Evolutionary conservation across 2,888 invertebrate species (phyloP), one percentile per base, ranked within the genome.

Genomic region (Drosophila villosipedis): DNA sequence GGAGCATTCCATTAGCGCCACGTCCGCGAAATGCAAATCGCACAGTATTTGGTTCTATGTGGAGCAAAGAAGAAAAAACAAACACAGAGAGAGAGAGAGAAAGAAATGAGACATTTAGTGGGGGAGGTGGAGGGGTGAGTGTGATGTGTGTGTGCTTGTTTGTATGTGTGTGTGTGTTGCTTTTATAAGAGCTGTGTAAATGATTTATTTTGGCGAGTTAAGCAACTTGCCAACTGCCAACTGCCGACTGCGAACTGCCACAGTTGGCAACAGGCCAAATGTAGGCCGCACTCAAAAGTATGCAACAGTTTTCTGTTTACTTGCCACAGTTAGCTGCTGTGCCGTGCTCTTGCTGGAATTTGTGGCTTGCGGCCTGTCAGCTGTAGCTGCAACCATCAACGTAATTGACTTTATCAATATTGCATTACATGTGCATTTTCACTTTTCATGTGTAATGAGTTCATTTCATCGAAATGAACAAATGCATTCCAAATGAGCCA

Each of bases 21-120:
- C 98, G 96, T 98, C 98, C 92, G 98, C 98, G 94, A 98, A 98
- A 95, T 98, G 98, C 94, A 98, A 95, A 94, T 98, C 98, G 96
- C 98, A 98, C 94, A 98, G 96, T 94, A 98, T 97, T 94, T 98
- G 97, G 94, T 98, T 98, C 94, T 96, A 59, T 52, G 25, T 71
- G 72, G 68, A 58, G 12, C 10, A 31, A 59, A 33, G 14, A 43
- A 19, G 33, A 53, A 30, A 7, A 30, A 16, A n/a, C 25, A 16
- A 22, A 47, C 10, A 52, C 14, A 33, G 12, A 14, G 14, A 12
- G 14, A 35, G 14, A 33, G 33, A 33, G 12, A 16, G 22, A 55
- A 10, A 5, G 6, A n/a, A 12, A 55, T 55, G 19, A 55, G 28
- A n/a, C 28, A 39, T 55, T 37, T 12, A 12, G 33, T n/a, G n/a